Percentiles rank a stretch among this genome's conserved stretches.
These are phyloP conservation scores for Nycticryphes semicollaris DNA, from an alignment of 2,113 vertebrate genomes.

Conservation along the genomic window DNA sequence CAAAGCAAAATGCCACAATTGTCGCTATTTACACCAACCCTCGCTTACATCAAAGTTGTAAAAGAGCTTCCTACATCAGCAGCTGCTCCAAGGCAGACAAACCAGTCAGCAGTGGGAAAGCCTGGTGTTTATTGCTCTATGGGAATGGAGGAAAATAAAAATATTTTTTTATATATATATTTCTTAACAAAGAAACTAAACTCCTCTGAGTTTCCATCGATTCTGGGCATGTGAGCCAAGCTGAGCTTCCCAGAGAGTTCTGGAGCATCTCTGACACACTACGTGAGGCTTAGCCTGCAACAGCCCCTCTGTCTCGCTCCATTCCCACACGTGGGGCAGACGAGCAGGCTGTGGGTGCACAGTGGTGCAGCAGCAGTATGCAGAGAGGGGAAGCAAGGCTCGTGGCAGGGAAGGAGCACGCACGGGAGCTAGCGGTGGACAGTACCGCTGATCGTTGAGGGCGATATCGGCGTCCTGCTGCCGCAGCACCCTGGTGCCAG, in stretches of 20 bases:
- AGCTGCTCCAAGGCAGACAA: not conserved
- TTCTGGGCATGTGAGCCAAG: fast-evolving
- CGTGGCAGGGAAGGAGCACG: not conserved
- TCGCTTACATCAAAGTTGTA: not conserved
- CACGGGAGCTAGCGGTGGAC: fast-evolving
- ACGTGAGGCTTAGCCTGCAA: not conserved
- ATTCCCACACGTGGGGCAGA: fast-evolving
- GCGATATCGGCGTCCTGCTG: constrained; percentile 12
- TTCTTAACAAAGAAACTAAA: not conserved
- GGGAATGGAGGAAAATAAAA: not conserved
- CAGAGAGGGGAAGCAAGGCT: not conserved
- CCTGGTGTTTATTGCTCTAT: fast-evolving
- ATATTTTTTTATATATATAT: fast-evolving
- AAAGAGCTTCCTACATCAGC: not conserved
- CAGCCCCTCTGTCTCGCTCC: fast-evolving
- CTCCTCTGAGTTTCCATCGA: fast-evolving
- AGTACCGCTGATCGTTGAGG: constrained; percentile 52
- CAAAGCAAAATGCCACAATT: not conserved
- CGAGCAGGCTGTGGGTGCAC: not conserved
- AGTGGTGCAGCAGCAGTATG: fast-evolving
- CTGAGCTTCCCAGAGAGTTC: not conserved
- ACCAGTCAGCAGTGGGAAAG: not conserved
- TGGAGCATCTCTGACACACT: fast-evolving
- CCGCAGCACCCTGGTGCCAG: constrained; percentile 30
- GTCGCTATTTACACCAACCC: not conserved